Base-by-base conservation (phyloP, 1,140 invertebrate species). In the Babylonia areolata region DNA sequence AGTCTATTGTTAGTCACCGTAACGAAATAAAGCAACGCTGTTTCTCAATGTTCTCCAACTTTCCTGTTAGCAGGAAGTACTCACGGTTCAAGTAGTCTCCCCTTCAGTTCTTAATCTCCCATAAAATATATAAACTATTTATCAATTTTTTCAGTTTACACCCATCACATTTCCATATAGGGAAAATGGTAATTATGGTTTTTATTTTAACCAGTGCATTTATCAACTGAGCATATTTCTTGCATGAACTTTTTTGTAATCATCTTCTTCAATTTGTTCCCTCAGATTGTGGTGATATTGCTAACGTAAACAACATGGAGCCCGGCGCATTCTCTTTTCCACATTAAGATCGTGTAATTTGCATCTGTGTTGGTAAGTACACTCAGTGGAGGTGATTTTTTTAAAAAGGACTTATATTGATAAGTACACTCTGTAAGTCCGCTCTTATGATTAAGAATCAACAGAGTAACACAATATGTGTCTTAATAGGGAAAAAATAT, bases 281-380 rank as follows among this genome's bases (percentile, higher is more conserved):
- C 28, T 64, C 28, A n/a, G 58, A 23, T 23, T 23, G 58, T 64
- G 23, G 58, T 64, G 58, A 64, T 64, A 64, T 64, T 42, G 78
- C 54, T 78, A 85, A 85, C 58, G 78, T 85, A 80, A 85, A 85
- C 85, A 85, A 85, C 77, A 85, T 85, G 85, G 85, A 37, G 39
- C 11, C 82, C 31, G 39, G 64, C 69, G 64, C 20, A 46, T 31
- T 35, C n/a, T 42, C n/a, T 42, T 31, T 17, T 23, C 75, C 35
- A 79, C 20, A 31, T 1, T 1, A 46, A 23, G 12, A 42, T 42
- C 39, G n/a, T n/a, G n/a, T n/a, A n/a, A n/a, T n/a, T n/a, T n/a
- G n/a, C n/a, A 39, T 79, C 39, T 28, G 58, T 40, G n/a, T 31
- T 39, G 64, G 71, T 42, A 84, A 58, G 51, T 28, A 69, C 20